Evolutionary conservation across 2,113 vertebrate genomes (phyloP), one percentile per base, ranked within the genome.

Genomic region (Paracanthobrama guichenoti): DNA sequence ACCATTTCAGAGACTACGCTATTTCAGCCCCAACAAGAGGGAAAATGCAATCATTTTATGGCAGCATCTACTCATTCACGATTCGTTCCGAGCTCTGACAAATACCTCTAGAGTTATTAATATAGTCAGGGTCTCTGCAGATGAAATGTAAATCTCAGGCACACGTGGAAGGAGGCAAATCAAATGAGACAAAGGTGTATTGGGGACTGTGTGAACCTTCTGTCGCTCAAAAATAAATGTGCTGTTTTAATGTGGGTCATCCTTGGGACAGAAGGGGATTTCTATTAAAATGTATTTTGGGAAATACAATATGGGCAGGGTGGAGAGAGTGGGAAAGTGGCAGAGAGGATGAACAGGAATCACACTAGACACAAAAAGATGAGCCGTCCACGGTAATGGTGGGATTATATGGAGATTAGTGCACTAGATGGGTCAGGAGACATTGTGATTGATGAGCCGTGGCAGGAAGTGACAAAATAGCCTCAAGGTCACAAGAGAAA

Each of bases 401-500:
- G 20, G 89, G 91, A 92, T 92, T 93, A 92, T 85, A 75, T 76
- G 64, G 78, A 89, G 87, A 93, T 93, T 93, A 91, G 86, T 76
- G 75, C 71, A 31, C 74, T 71, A 84, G 81, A 42, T 31, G 85
- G 89, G 86, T 89, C 85, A 85, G 87, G 74, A 87, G 87, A 76
- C 75, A 67, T 86, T 86, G 66, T 84, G 84, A 87, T 79, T 88
- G 84, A 78, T 77, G 69, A 81, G 59, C 53, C 39, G 16, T 75
- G 78, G 22, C n/a, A 62, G 35, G 42, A 73, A 81, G 57, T 74
- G 42, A 44, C 8, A 39, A 83, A 86, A 81, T 60, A 77, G 42
- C 53, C 69, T 81, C 62, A 86, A 88, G 77, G 84, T 76, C 28
- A 14, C 44, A 39, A 35, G 44, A 79, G 46, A 50, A 72, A 57